Conservation (phyloP, 2,113 vertebrate species). For the Lycaon pictus region DNA sequence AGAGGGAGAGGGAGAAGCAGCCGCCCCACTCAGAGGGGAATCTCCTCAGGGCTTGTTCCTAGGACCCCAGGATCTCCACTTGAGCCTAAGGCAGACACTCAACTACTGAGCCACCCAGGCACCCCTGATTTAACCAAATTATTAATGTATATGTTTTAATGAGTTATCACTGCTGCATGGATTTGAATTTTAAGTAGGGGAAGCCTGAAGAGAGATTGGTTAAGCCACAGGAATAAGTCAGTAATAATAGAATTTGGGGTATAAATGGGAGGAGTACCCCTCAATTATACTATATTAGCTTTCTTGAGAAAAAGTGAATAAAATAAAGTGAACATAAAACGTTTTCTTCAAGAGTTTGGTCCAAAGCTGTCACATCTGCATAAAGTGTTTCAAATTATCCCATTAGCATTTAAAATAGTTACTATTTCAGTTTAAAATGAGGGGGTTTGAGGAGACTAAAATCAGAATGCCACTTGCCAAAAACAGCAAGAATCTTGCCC, state of each 20-base stretch:
- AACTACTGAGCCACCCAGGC: too few relatives aligned
- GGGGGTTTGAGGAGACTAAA: slow-evolving; percentile 13
- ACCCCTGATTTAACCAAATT: not conserved
- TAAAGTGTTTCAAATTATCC: not conserved
- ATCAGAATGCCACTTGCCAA: not conserved
- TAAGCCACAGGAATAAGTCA: not conserved
- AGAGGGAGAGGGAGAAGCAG: too few relatives aligned
- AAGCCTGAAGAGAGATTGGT: slow-evolving; percentile 4
- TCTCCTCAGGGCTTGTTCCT: too few relatives aligned
- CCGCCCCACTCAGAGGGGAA: too few relatives aligned
- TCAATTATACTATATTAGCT: not conserved
- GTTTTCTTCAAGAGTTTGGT: slow-evolving; percentile 12
- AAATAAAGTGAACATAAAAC: slow-evolving; percentile 35
- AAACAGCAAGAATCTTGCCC: not conserved
- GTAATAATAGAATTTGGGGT: not conserved
- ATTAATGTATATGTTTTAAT: not conserved
- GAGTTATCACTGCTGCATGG: not conserved
- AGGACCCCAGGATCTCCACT: too few relatives aligned
- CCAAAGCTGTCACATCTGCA: slow-evolving; percentile 1
- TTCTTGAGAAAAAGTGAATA: slow-evolving; percentile 18
- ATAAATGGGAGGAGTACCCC: not conserved
- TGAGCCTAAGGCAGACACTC: too few relatives aligned
- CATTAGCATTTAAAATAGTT: slow-evolving; percentile 17
- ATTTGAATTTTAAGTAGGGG: slow-evolving; percentile 23
- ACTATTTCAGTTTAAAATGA: not conserved